Conservation (phyloP, 2,888 invertebrate species). For the Melanotus villosus region DNA sequence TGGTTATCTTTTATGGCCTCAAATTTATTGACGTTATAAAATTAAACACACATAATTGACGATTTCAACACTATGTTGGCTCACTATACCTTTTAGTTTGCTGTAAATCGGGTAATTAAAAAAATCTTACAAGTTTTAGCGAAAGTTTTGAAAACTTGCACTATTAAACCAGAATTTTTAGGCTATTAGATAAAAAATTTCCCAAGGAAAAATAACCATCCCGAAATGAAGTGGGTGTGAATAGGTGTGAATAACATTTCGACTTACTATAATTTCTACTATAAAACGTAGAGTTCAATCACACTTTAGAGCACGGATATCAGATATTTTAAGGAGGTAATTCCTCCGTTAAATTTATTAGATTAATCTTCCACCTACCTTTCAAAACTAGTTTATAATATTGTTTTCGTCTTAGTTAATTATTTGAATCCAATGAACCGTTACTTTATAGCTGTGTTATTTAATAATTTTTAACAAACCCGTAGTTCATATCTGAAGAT, state of each 20-base stretch:
- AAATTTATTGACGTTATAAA: too few relatives aligned
- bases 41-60: too few relatives aligned
- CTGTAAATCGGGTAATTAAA: slow-evolving; percentile 1
- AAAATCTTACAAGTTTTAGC: slow-evolving; percentile 14
- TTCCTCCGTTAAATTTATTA: slow-evolving; percentile 15
- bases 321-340: slow-evolving; percentile 11
- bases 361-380: slow-evolving; percentile 22
- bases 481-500: slow-evolving; percentile 14
- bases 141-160: background rate
- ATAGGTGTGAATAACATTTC: too few relatives aligned
- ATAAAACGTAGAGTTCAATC: background rate
- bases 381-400: slow-evolving; percentile 16
- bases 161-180: too few relatives aligned
- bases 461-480: slow-evolving; percentile 18
- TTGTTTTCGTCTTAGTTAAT: slow-evolving; percentile 25
- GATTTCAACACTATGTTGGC: too few relatives aligned
- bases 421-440: slow-evolving; percentile 15
- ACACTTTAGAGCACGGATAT: background rate
- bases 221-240: too few relatives aligned
- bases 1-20: too few relatives aligned
- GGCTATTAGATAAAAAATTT: too few relatives aligned
- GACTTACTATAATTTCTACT: background rate
- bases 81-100: too few relatives aligned
- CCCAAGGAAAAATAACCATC: too few relatives aligned
- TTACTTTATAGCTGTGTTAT: slow-evolving; percentile 16